Percentiles rank a stretch among this genome's conserved stretches.
Evolutionary conservation across 2,888 invertebrate species (phyloP).

Genomic region (Drosophila niveifrons): DNA sequence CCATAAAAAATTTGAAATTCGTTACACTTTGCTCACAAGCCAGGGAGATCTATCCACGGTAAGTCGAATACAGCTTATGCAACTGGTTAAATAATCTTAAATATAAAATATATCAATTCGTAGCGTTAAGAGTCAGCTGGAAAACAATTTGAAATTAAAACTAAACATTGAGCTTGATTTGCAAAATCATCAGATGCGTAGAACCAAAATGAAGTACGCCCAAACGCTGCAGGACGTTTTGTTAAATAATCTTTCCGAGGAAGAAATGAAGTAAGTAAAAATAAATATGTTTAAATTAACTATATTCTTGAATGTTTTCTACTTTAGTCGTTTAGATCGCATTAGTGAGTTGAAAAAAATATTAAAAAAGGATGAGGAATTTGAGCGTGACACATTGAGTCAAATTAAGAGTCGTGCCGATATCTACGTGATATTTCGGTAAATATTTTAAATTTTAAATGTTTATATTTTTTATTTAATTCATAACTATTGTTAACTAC

Average conservation of each 20-base stretch:
- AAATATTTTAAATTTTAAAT: not conserved
- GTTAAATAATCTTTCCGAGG: slow-evolving; percentile 80
- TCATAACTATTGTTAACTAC: not conserved
- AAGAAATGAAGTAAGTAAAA: slow-evolving; percentile 77
- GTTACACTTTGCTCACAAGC: slow-evolving; percentile 81
- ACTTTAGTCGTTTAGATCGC: slow-evolving; percentile 68
- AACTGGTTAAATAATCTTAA: not conserved
- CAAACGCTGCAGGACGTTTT: slow-evolving; percentile 69
- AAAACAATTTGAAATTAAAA: slow-evolving; percentile 76
- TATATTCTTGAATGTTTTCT: not conserved
- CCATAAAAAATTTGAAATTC: slow-evolving; percentile 82
- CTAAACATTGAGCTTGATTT: slow-evolving; percentile 68
- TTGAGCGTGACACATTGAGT: slow-evolving; percentile 53
- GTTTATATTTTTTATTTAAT: not conserved
- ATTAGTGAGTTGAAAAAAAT: slow-evolving; percentile 69
- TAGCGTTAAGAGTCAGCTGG: slow-evolving; percentile 79
- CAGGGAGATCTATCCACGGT: slow-evolving; percentile 83
- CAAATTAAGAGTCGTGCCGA: slow-evolving; percentile 75
- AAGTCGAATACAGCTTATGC: not conserved
- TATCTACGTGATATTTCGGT: slow-evolving; percentile 79
- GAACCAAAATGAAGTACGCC: slow-evolving; percentile 70
- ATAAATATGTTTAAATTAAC: not conserved
- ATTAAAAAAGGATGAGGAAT: slow-evolving; percentile 57
- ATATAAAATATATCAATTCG: not conserved
- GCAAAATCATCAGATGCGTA: slow-evolving; percentile 62